These are phyloP conservation scores for Ploceus nigricollis DNA, from an alignment of 2,113 vertebrate genomes.

Conservation along the genomic window DNA sequence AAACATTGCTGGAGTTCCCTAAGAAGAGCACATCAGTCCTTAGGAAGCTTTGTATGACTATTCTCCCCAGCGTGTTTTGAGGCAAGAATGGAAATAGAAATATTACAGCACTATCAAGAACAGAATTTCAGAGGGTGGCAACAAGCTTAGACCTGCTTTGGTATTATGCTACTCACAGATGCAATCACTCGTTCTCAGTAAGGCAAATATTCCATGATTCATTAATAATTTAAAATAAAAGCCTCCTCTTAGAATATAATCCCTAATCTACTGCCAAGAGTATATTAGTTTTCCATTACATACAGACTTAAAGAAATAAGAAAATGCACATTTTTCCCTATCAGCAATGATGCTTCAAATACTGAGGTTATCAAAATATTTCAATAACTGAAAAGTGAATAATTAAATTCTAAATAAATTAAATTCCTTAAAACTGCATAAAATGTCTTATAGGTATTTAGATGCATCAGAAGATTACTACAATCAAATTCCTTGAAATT, in stretches of 20 bases:
- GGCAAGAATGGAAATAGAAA: not conserved
- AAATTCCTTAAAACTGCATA: not conserved
- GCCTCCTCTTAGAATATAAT: not conserved
- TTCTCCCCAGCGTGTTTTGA: not conserved
- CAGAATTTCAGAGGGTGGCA: not conserved
- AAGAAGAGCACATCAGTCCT: not conserved
- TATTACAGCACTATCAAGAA: not conserved
- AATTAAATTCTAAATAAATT: not conserved
- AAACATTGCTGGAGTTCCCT: not conserved
- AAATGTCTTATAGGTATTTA: not conserved
- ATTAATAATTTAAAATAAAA: not conserved
- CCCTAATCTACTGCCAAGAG: not conserved
- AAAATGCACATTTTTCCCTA: not conserved
- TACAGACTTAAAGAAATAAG: not conserved
- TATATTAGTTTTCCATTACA: not conserved
- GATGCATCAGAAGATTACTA: not conserved
- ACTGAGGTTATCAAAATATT: not conserved
- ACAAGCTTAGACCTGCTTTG: not conserved
- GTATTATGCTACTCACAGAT: not conserved
- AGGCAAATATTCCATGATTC: not conserved
- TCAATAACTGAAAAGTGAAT: not conserved
- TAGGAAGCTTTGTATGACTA: not conserved
- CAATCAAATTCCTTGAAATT: not conserved
- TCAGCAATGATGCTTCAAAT: not conserved
- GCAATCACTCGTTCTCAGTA: not conserved